Evolutionary conservation across 2,797 vertebrate genomes (phyloP).

Genomic region (Anas bahamensis): DNA sequence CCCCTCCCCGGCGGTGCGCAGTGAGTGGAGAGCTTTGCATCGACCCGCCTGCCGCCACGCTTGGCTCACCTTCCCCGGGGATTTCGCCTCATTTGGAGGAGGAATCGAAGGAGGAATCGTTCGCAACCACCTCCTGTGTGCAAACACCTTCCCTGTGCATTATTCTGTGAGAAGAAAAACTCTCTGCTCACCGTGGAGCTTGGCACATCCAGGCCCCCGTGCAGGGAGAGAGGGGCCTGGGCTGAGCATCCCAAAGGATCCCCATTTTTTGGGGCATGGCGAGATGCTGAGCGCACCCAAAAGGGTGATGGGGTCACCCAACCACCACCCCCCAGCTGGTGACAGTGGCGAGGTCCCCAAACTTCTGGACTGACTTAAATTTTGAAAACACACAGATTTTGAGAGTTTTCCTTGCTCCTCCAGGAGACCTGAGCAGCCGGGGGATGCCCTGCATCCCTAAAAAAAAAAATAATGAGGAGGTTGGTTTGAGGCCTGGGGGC

Average conservation of each 20-base stretch:
- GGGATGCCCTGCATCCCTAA: background rate
- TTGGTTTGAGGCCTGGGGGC: background rate
- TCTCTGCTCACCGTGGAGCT: background rate
- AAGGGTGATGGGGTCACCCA: too few species aligned
- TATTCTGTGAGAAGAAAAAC: background rate
- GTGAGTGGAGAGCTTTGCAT: background rate
- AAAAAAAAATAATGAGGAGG: too few species aligned
- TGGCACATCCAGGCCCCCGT: background rate
- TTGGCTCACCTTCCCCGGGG: background rate
- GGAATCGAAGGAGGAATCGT: rapidly evolving
- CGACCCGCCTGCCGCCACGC: background rate
- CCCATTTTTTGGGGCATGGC: background rate
- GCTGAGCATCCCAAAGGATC: background rate
- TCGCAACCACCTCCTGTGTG: background rate
- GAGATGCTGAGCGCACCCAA: background rate
- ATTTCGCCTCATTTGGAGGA: background rate
- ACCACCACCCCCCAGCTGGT: background rate
- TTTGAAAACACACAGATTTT: rapidly evolving
- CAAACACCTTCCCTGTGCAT: too few species aligned
- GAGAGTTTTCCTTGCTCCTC: background rate
- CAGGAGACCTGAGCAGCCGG: background rate
- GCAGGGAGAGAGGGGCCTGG: background rate
- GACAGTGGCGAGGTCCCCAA: background rate
- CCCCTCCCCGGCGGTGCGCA: background rate
- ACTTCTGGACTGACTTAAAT: rapidly evolving